Evolutionary conservation across 64 coral and sea anemone species (phyloP), one percentile per base, ranked within the genome.

Genomic region (Pocillopora damicornis): DNA sequence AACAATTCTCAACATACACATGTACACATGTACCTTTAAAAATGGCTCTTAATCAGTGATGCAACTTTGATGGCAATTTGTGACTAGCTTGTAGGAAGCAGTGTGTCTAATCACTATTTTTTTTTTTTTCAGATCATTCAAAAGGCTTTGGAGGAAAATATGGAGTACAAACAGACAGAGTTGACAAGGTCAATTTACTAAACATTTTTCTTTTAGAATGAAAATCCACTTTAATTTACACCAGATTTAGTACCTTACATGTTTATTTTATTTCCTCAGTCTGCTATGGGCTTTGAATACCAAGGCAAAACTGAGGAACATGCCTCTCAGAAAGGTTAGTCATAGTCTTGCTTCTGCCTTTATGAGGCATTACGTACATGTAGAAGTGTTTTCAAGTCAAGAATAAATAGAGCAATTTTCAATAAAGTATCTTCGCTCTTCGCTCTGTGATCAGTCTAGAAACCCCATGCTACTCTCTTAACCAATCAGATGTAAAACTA

Each of bases 131-230:
- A 95, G 93, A 95, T 82, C 87, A 95, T 59, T 91, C 93, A 8
- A 91, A 88, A 61, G 93, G 93, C 30, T 95, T 95, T 88, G 93
- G 93, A 86, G 93, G 93, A 42, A 95, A 95, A 59, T 95, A 86
- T 89, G 93, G 93, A 77, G 89, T 95, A 1, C 89, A 95, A 86
- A 95, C 88, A 58, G 93, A 95, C 68, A 81, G 89, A 61, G 86
- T 91, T 26, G 93, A 95, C 58, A 34, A 95, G 75, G 93, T 92
- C 76, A 36, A 74, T 87, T 35, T 61, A 64, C 13, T 25, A 20
- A 79, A 15, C 18, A 59, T 23, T 58, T 8, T 58, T 15, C 22
- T 22, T 10, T 22, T 61, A 2, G 3, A 69, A 23, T 22, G 22
- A n/a, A 8, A 36, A 62, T 62, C 13, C 6, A 35, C 62, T 25